Conservation (phyloP, 2,113 vertebrate genomes). For the Telmatochromis sp. region DNA sequence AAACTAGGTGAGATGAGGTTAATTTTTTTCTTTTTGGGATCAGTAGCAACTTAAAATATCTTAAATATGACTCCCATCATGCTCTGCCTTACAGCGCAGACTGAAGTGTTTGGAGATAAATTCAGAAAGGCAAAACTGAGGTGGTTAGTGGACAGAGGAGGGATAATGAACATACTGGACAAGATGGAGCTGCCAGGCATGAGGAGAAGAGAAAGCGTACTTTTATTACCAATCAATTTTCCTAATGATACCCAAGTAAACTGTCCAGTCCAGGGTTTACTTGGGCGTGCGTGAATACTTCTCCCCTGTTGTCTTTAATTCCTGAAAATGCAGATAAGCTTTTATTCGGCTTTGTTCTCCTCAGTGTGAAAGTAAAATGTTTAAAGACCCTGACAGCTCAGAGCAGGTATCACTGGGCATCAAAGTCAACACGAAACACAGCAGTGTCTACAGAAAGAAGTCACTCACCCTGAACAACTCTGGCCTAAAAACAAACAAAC, state of each 20-base stretch:
- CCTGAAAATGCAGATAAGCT: neutral
- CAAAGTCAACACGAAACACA: neutral
- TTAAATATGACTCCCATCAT: neutral
- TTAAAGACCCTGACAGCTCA: neutral
- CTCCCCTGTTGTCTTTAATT: neutral
- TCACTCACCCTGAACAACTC: neutral
- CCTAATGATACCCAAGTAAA: neutral
- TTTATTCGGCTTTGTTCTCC: neutral
- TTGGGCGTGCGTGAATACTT: neutral
- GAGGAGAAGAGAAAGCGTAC: neutral
- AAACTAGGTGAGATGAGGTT: neutral
- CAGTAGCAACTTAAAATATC: neutral
- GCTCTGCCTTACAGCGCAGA: neutral
- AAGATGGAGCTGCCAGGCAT: neutral
- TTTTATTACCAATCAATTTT: neutral
- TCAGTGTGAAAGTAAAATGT: neutral
- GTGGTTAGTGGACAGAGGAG: neutral
- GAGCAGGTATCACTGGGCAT: neutral
- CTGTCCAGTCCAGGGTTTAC: neutral
- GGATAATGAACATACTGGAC: neutral
- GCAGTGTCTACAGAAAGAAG: neutral
- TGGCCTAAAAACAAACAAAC: neutral
- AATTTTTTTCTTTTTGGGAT: neutral
- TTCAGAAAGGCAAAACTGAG: neutral
- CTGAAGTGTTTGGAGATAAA: neutral